Evolutionary conservation across 2,797 vertebrate species (phyloP), one percentile per base, ranked within the genome.

Genomic region (Catharus ustulatus): DNA sequence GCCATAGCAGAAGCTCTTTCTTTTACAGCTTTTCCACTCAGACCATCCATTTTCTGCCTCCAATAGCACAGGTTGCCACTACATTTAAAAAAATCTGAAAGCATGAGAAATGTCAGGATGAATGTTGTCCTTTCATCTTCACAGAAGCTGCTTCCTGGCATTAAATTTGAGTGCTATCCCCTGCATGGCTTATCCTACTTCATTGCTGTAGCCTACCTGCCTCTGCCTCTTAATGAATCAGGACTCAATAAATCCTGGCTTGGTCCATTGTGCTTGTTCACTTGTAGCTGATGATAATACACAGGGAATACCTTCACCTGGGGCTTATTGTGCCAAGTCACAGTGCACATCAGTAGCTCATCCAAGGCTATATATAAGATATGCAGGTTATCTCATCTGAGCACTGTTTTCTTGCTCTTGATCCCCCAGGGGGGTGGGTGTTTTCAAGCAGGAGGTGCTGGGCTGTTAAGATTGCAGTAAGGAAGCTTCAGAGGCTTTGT

Each of bases 101-200:
- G 29, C 40, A 58, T 40, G 29, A 84, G 59, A 69, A 94, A 73
- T 32, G 14, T 72, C 82, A 81, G 32, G 49, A 71, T 74, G 81
- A 84, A 85, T 81, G 82, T 55, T 81, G 84, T 64, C 57, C 90
- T 94, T 89, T 84, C 61, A 87, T 89, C 73, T 93, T 77, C 76
- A 55, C 34, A 76, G 73, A 74, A 92, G 38, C 43, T 78, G 64
- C 49, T 87, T 88, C 51, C 73, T 87, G 76, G 73, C 67, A 62
- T 66, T 87, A 66, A 80, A 89, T 90, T 36, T 63, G 43, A 85
- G 40, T 57, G 42, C 72, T 90, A n/a, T 55, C 43, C 42, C 49
- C 66, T 62, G 36, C 38, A 27, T 20, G 36, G 55, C 55, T 89
- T 76, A 67, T 83, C 68, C 84, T 67, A 11, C 61, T 85, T 79